Percentiles rank a stretch among this genome's conserved stretches.
These are phyloP conservation scores for Eristalinus sepulchralis DNA, from an alignment of 2,888 invertebrate species.

Conservation along the genomic window DNA sequence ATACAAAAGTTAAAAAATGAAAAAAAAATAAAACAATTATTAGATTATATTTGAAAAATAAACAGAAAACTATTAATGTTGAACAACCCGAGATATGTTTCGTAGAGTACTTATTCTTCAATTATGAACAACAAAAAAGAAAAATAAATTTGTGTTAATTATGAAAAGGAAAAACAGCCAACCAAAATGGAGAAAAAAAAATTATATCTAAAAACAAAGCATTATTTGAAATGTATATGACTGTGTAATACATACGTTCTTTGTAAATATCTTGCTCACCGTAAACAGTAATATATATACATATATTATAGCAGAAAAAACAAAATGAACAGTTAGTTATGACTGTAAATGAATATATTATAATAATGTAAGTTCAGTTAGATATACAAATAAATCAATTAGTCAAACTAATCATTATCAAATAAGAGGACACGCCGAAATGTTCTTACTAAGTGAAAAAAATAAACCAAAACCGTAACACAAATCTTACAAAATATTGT, in stretches of 20 bases:
- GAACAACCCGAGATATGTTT: background rate
- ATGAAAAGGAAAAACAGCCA: background rate
- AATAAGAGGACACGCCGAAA: constrained; percentile 49
- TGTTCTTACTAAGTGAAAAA: constrained; percentile 34
- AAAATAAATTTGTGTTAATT: constrained; percentile 34
- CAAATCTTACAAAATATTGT: constrained; percentile 44
- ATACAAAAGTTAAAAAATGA: constrained; percentile 51
- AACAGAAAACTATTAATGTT: background rate
- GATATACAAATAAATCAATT: constrained; percentile 58
- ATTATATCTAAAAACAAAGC: constrained; percentile 24
- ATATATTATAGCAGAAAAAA: background rate
- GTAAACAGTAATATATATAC: constrained; percentile 22
- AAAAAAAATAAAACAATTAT: constrained; percentile 47
- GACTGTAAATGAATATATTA: constrained; percentile 25
- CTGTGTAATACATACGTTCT: constrained; percentile 18
- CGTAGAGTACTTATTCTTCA: constrained; percentile 32
- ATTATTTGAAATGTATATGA: constrained; percentile 37
- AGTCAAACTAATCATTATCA: constrained; percentile 68
- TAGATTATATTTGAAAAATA: constrained; percentile 32
- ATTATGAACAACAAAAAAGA: constrained; percentile 17
- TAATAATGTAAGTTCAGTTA: constrained; percentile 57
- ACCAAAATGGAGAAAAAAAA: background rate
- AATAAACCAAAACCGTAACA: constrained; percentile 37
- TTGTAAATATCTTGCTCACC: constrained; percentile 64
- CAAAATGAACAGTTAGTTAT: constrained; percentile 40